Evolutionary conservation across 2,888 invertebrate species (phyloP), one percentile per base, ranked within the genome.

Genomic region (Acrobasis consociella): DNA sequence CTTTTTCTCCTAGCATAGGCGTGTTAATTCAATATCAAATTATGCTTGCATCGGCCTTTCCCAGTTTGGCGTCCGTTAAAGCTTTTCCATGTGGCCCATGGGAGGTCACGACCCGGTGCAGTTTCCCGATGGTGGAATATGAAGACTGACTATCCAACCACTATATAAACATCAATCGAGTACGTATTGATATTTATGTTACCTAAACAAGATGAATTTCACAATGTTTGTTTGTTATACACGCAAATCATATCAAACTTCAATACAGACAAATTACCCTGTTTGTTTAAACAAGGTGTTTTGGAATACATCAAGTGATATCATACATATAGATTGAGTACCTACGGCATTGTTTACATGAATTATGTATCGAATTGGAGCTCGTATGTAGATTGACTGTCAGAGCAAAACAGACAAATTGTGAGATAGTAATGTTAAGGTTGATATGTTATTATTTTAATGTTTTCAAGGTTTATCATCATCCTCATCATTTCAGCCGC

Each of bases 241-340:
- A 46, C 49, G 15, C 10, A 31, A 52, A 8, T 13, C 31, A 52
- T 52, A 52, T 31, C 31, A 52, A 52, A 22, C 37, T 10, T 10
- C 15, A 53, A 15, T 37, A 53, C 13, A 31, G 31, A 52, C n/a
- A 53, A 31, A 53, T 53, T 53, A 38, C 52, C 8, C 38, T 9
- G 42, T 53, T 53, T 38, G 53, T 53, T n/a, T 38, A 38, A 8
- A 13, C 42, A 1, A 56, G 22, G 11, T 42, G 56, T 56, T 56
- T 56, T 56, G 56, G 56, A 56, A 42, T 56, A 42, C 17, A 56
- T 56, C 13, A 56, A 46, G 46, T 46, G 56, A 56, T 56, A 56
- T 42, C 56, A 56, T 22, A n/a, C 46, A 56, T 56, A 55, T 56
- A 56, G 17, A 56, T 56, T 42, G 42, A 46, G 38, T 38, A 53